phyloP scores from a whole-genome alignment of 1,140 invertebrate species.

The Lepidurus apus region DNA sequence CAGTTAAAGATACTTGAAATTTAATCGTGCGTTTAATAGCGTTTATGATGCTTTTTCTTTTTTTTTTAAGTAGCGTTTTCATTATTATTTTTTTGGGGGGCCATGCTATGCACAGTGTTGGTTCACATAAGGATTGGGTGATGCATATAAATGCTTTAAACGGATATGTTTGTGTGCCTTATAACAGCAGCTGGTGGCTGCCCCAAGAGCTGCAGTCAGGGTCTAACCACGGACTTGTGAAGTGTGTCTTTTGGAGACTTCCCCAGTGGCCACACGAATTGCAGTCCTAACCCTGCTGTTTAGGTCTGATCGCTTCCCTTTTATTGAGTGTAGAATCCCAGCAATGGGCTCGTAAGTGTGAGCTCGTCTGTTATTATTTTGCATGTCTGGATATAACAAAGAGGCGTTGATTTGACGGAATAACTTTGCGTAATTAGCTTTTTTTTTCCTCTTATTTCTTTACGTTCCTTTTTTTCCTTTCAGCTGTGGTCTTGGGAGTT shows the following conservation, averaged over 20 bases:
- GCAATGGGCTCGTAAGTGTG: neutral
- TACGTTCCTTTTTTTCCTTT: neutral
- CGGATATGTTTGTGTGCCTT: neutral
- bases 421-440: neutral
- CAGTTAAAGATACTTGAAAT: neutral
- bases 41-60: neutral
- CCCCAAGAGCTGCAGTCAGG: conserved; percentile 2
- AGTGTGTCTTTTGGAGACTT: neutral
- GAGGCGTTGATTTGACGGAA: neutral
- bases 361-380: neutral
- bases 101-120: neutral
- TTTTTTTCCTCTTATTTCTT: neutral
- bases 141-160: neutral
- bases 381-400: neutral
- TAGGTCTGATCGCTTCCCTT: too few species aligned
- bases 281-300: too few species aligned
- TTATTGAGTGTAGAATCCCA: neutral
- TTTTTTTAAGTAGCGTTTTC: neutral
- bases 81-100: too few species aligned
- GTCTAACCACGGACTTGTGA: conserved; percentile 12
- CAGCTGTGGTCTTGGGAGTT: neutral
- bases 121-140: neutral
- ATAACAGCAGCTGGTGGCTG: neutral
- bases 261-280: neutral
- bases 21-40: conserved; percentile 11